Evolutionary conservation across 2,113 vertebrate genomes (phyloP), one percentile per base, ranked within the genome.

Genomic region (Xyrauchen texanus): DNA sequence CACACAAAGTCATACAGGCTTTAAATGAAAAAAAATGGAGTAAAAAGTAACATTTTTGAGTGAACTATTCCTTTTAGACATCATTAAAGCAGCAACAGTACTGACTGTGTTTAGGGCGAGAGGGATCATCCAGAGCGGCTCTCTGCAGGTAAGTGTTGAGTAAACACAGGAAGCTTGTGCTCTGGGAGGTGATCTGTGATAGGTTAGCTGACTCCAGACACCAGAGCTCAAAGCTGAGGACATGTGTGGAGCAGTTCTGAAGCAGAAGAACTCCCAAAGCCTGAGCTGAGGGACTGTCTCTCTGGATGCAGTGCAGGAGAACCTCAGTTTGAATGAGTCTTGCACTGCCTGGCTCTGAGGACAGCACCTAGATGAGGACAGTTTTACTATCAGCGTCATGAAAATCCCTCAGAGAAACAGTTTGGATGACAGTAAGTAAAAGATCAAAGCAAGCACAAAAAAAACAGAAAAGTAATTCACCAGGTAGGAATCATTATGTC

Each of bases 171-270:
- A 94, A 93, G 71, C 34, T 55, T 0, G 91, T 88, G 3, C 79
- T 83, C 34, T 87, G 80, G 4, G 87, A 81, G 34, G 45, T 89
- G 16, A 98, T 84, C 76, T 66, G 45, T 68, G 83, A 86, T 47
- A 82, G 78, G 15, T 85, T 66, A 4, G 64, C 79, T 0, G 88
- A 78, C 82, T 87, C 89, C 44, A 93, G 76, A 67, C 96, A 98
- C 97, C 97, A 98, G 42, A 89, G 73, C 89, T 98, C 96, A 0
- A 99, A 97, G 76, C 88, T 82, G 69, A 98, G 91, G 60, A 94
- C 85, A 69, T 98, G 95, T 12, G 95, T 90, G 52, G 89, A 89
- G 85, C 92, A 93, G 86, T 92, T 88, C 70, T 82, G 88, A 53
- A 99, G 87, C 84, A 99, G 88, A 42, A 94, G 47, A 9, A 86